Base-by-base conservation (phyloP, 2,888 invertebrate genomes). In the Luffia ferchaultella region DNA sequence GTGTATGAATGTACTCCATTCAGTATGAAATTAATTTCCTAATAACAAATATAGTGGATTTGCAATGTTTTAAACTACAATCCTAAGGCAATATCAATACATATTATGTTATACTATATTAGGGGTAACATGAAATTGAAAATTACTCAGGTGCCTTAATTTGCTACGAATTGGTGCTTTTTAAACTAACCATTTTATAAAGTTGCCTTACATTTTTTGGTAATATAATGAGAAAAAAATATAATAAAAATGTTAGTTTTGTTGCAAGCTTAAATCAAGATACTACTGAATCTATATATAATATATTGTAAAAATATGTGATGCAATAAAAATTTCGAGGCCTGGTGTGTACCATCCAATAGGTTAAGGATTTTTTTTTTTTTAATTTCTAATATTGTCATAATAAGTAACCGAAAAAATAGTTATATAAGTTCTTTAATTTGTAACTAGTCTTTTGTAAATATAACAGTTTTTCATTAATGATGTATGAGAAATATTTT, bases 301-400 rank as follows among this genome's bases (percentile, higher is more conserved):
- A 12, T 30, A 30, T 30, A 12, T 30, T 30, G 3, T 7, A 30
- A 30, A 30, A 30, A 7, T 12, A 30, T 30, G 5, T 30, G 30
- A 30, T 30, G n/a, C n/a, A 30, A 30, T 30, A 12, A 7, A 7
- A 30, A 30, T 30, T 30, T 30, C 30, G 12, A 65, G 64, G 67
- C 73, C 67, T 65, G 54, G 76, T 77, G 77, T 77, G 77, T 71
- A 60, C 70, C 76, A 68, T 73, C 78, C 76, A 48, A 16, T 43
- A 18, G 2, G 3, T n/a, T 18, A 45, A 17, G 46, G 40, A 45
- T 42, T 42, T 48, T 20, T 43, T 48, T 45, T 41, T 50, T 19
- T 50, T 16, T 15, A 46, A n/a, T 48, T 48, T 65, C 52, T 53
- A 55, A 30, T 54, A 59, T 58, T 62, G 59, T 65, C 61, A 61